Percentiles rank a stretch among this genome's conserved stretches.
phyloP scores from a whole-genome alignment of 2,797 vertebrate species.

The Tamandua tetradactyla region DNA sequence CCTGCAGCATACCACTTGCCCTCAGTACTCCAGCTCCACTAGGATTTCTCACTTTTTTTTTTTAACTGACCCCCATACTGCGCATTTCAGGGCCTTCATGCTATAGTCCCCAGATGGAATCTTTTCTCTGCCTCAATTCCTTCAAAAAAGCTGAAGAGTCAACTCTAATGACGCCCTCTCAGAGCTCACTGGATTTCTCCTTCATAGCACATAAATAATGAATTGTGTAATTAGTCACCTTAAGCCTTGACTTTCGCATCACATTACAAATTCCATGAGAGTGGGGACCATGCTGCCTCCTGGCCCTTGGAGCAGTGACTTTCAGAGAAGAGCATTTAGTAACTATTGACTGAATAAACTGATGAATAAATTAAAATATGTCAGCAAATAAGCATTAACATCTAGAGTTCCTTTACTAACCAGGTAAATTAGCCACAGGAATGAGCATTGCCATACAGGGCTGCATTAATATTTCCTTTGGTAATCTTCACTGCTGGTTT shows the following conservation, averaged over 20 bases:
- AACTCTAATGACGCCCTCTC: not conserved
- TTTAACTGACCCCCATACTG: not conserved
- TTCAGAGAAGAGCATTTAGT: not conserved
- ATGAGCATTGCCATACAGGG: not conserved
- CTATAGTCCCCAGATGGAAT: not conserved
- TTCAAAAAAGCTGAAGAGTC: too few species aligned
- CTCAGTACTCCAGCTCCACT: not conserved
- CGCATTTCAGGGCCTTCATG: not conserved
- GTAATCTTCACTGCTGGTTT: not conserved
- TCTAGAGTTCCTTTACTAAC: not conserved
- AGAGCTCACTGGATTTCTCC: not conserved
- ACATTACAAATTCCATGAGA: not conserved
- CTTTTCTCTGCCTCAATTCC: not conserved
- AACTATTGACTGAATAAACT: conserved; percentile 18
- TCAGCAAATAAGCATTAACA: not conserved
- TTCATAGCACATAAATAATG: not conserved
- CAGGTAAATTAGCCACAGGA: not conserved
- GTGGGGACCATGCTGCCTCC: not conserved
- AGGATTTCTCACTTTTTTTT: not conserved
- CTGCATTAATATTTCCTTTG: not conserved
- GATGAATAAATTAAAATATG: not conserved
- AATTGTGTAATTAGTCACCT: not conserved
- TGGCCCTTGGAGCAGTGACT: not conserved
- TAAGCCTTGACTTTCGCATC: not conserved
- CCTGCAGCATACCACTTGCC: not conserved